Evolutionary conservation across 2,888 invertebrate species (phyloP).

Genomic region (Agrochola lota): DNA sequence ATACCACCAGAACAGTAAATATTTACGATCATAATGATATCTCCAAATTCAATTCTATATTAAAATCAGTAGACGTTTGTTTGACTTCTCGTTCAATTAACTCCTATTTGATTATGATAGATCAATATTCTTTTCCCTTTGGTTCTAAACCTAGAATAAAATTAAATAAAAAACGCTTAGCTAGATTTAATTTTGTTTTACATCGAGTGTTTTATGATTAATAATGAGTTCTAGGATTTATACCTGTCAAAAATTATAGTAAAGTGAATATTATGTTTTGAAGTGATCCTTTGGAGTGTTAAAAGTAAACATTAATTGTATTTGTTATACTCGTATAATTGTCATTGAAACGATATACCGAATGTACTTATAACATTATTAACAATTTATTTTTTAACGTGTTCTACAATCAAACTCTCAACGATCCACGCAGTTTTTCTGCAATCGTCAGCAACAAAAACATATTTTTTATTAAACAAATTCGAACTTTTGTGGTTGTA

Average conservation of each 20-base stretch:
- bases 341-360: background rate
- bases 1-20: background rate
- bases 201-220: background rate
- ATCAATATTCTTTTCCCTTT: conserved; percentile 6
- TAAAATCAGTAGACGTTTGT: conserved; percentile 8
- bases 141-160: background rate
- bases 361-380: background rate
- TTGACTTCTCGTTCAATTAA: conserved; percentile 3
- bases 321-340: background rate
- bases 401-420: background rate
- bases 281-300: background rate
- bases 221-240: conserved; percentile 9
- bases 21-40: background rate
- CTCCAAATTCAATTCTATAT: background rate
- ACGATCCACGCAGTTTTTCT: background rate
- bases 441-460: too few relatives aligned
- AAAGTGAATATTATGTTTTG: background rate
- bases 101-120: conserved; percentile 7
- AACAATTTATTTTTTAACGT: background rate
- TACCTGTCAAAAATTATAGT: background rate
- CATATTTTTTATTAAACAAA: background rate
- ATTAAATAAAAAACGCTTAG: background rate
- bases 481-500: background rate
- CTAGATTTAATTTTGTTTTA: conserved; percentile 22
- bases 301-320: conserved; percentile 4